Conservation (phyloP, 2,888 invertebrate genomes). For the Drosophila atroscutellata region DNA sequence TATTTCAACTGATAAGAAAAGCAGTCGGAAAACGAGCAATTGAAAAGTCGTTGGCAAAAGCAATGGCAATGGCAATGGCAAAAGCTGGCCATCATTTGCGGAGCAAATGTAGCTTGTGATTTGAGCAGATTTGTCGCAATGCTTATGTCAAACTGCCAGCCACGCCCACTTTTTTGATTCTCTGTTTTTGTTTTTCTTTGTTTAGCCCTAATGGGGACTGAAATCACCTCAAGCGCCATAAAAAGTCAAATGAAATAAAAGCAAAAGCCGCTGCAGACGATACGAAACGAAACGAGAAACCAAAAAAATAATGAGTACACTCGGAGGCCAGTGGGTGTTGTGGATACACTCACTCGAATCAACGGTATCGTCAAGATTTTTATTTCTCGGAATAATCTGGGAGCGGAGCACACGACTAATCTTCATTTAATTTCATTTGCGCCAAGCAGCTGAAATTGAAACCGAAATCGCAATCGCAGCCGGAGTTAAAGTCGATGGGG, state of each 20-base stretch:
- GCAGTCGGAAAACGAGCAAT: neutral
- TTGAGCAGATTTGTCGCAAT: slow-evolving; percentile 61
- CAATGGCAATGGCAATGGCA: slow-evolving; percentile 35
- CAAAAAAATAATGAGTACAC: slow-evolving; percentile 69
- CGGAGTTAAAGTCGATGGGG: slow-evolving; percentile 3
- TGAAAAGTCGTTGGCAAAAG: slow-evolving; percentile 20
- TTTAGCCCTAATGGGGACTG: slow-evolving; percentile 44
- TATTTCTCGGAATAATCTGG: slow-evolving; percentile 81
- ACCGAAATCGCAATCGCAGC: slow-evolving; percentile 59
- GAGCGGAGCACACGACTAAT: slow-evolving; percentile 79
- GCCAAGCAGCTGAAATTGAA: slow-evolving; percentile 72
- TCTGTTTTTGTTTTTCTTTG: neutral
- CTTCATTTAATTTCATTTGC: slow-evolving; percentile 83
- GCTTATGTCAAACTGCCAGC: slow-evolving; percentile 41
- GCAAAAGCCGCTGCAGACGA: slow-evolving; percentile 63
- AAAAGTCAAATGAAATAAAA: slow-evolving; percentile 74
- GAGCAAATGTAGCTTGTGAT: slow-evolving; percentile 79
- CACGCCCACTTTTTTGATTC: slow-evolving; percentile 28
- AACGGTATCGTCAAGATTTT: slow-evolving; percentile 69
- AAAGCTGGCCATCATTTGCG: slow-evolving; percentile 73
- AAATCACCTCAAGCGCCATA: slow-evolving; percentile 79
- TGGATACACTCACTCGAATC: slow-evolving; percentile 25
- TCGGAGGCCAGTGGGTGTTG: slow-evolving; percentile 22
- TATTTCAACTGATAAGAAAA: neutral
- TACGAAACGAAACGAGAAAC: slow-evolving; percentile 48